Conservation (phyloP, 1,140 invertebrate species). For the Drosophila rufa region DNA sequence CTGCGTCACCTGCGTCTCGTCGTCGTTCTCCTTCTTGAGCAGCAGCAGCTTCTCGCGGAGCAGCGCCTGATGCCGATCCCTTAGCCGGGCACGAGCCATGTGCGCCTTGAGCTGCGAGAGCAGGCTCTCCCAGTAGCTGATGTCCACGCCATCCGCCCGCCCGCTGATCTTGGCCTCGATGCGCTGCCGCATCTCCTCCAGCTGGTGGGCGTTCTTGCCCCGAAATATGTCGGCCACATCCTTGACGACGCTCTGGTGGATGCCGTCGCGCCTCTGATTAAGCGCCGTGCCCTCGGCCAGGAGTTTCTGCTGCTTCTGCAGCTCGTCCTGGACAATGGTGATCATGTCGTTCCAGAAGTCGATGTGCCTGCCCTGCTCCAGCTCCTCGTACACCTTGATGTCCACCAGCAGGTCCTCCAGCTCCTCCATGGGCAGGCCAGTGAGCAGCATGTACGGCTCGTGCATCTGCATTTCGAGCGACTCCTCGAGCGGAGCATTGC, state of each 20-base stretch:
- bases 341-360: slow-evolving; percentile 99
- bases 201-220: slow-evolving; percentile 95
- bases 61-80: slow-evolving; percentile 97
- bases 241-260: slow-evolving; percentile 95
- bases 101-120: slow-evolving; percentile 97
- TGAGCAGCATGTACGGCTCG: slow-evolving; percentile 98
- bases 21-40: slow-evolving; percentile 90
- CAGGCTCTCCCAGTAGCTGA: slow-evolving; percentile 98
- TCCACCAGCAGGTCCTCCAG: slow-evolving; percentile 99
- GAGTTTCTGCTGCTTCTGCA: slow-evolving; percentile 93
- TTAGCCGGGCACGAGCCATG: slow-evolving; percentile 95
- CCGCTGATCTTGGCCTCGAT: slow-evolving; percentile 96
- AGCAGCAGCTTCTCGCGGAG: slow-evolving; percentile 95
- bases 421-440: slow-evolving; percentile 95
- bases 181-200: slow-evolving; percentile 92
- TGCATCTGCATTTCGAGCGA: slow-evolving; percentile 99
- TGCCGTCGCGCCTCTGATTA: slow-evolving; percentile 93
- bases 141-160: slow-evolving; percentile 95
- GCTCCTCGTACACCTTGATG: slow-evolving; percentile 96
- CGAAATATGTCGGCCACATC: slow-evolving; percentile 96
- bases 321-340: slow-evolving; percentile 97
- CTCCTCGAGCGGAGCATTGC: slow-evolving; percentile 94
- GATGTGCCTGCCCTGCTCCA: slow-evolving; percentile 94
- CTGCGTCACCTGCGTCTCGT: slow-evolving; percentile 48
- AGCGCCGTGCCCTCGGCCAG: slow-evolving; percentile 87